Evolutionary conservation across 2,797 vertebrate species (phyloP).

Genomic region (Catamblyrhynchus diadema): DNA sequence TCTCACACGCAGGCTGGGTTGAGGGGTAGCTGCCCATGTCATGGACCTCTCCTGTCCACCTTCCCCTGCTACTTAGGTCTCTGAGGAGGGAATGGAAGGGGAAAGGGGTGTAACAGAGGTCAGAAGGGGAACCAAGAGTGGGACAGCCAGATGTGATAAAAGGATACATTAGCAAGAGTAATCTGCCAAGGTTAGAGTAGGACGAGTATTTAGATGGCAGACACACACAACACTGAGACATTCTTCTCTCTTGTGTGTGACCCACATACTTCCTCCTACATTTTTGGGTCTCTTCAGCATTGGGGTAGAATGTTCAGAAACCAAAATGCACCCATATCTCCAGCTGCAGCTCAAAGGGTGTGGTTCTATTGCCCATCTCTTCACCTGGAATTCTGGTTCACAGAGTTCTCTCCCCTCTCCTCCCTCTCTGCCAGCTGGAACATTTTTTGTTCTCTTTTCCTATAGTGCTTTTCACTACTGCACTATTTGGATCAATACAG

Average conservation of each 20-base stretch:
- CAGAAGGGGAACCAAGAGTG: not conserved
- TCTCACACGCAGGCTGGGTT: not conserved
- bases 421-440: not conserved
- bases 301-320: not conserved
- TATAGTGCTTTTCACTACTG: not conserved
- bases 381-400: not conserved
- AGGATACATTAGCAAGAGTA: not conserved
- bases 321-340: not conserved
- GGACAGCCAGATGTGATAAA: not conserved
- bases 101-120: too few species aligned
- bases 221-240: not conserved
- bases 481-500: not conserved
- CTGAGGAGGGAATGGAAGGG: not conserved
- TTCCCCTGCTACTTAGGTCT: not conserved
- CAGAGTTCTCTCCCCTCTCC: not conserved
- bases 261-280: not conserved
- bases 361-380: not conserved
- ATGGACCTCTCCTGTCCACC: not conserved
- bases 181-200: not conserved
- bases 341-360: not conserved
- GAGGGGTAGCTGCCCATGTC: not conserved
- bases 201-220: not conserved
- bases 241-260: not conserved
- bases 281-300: not conserved
- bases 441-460: not conserved